phyloP scores from a whole-genome alignment of 2,888 invertebrate genomes.

The Drosophila barbarae region DNA sequence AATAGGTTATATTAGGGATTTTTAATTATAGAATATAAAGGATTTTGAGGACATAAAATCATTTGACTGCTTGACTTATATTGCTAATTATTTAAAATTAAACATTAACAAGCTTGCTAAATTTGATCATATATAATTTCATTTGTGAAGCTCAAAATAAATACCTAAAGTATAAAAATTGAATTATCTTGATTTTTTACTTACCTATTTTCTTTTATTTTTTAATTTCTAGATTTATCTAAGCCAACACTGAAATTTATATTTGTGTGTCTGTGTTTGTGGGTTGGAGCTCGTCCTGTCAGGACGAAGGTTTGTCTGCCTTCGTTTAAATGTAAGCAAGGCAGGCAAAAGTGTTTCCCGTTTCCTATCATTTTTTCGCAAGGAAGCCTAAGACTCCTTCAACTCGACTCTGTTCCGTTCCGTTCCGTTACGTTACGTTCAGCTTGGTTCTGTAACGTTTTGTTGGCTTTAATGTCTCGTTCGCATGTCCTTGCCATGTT shows the following conservation, averaged over 20 bases:
- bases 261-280: neutral
- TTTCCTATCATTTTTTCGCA: constrained; percentile 24
- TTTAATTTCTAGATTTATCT: no score
- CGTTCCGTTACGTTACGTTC: constrained; percentile 5
- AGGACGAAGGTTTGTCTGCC: constrained; percentile 54
- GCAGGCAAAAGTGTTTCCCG: constrained; percentile 25
- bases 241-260: constrained; percentile 1
- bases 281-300: constrained; percentile 12
- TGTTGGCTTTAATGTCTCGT: constrained; percentile 70
- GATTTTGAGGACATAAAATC: no score
- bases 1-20: no score
- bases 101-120: no score
- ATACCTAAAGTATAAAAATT: neutral
- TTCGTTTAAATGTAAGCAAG: constrained; percentile 61
- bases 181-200: neutral
- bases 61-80: no score
- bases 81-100: no score
- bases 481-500: constrained; percentile 61
- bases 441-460: constrained; percentile 23
- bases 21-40: neutral
- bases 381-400: constrained; percentile 40
- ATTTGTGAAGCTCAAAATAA: no score
- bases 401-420: constrained; percentile 12
- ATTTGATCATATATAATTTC: no score
- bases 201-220: no score